phyloP scores from a whole-genome alignment of 2,113 vertebrate genomes.

The Puma concolor region DNA sequence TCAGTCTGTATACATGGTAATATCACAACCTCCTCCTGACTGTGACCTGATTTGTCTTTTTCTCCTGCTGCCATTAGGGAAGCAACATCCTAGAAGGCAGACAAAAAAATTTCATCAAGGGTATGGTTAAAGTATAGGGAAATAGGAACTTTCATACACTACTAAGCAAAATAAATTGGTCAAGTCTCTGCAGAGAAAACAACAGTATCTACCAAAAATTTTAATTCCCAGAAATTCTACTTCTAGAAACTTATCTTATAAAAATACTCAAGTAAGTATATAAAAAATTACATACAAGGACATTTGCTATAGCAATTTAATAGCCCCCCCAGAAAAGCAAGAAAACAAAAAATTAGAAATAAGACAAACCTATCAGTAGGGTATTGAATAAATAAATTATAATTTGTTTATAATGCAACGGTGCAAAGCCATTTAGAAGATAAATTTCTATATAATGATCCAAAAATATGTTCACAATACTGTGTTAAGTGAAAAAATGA shows the following conservation, averaged over 20 bases:
- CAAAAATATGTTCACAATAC: conserved; percentile 27
- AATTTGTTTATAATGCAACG: background rate
- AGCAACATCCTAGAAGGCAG: conserved; percentile 75
- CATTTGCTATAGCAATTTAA: background rate
- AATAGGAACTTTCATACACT: conserved; percentile 5
- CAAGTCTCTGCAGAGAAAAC: background rate
- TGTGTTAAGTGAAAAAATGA: conserved; percentile 3
- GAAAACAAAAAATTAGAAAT: background rate
- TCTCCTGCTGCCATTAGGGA: conserved; percentile 59
- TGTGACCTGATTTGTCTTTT: background rate
- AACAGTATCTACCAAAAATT: background rate
- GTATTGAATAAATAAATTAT: conserved; percentile 12
- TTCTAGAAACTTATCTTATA: background rate
- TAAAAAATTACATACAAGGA: background rate
- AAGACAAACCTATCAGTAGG: background rate
- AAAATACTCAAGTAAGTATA: background rate
- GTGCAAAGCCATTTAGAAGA: background rate
- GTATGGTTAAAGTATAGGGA: background rate
- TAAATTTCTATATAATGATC: background rate
- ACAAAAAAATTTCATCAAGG: background rate
- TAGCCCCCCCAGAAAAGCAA: background rate
- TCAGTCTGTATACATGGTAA: background rate
- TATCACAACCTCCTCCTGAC: conserved; percentile 18
- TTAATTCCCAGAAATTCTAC: background rate
- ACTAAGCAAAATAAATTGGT: conserved; percentile 7